These are phyloP conservation scores for Aramus guarauna DNA, from an alignment of 2,113 vertebrate species.

Conservation along the genomic window DNA sequence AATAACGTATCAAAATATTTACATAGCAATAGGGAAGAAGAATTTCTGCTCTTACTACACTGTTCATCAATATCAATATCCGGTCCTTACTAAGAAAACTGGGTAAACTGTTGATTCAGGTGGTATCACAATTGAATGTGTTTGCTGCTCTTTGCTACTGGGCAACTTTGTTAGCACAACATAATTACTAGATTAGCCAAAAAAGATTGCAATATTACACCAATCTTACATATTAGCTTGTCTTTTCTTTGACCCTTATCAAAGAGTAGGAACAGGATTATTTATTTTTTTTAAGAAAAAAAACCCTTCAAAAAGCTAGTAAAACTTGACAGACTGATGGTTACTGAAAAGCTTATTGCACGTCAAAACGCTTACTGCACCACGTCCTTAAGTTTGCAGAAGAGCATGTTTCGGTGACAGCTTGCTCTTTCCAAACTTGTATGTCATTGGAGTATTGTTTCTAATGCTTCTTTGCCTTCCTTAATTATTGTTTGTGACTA, in stretches of 20 bases:
- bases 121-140: not conserved
- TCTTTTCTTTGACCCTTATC: not conserved
- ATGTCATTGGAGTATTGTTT: not conserved
- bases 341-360: not conserved
- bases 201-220: not conserved
- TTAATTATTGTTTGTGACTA: not conserved
- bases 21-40: not conserved
- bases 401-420: not conserved
- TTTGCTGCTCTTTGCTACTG: not conserved
- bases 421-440: not conserved
- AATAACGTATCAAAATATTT: conserved; percentile 21
- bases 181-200: not conserved
- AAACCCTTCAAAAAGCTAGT: not conserved
- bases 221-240: not conserved
- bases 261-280: not conserved
- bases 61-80: not conserved
- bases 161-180: not conserved
- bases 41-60: not conserved
- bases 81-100: not conserved
- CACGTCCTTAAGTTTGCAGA: not conserved
- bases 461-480: not conserved
- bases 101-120: not conserved
- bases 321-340: not conserved
- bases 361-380: not conserved
- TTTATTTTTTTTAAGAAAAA: not conserved